Base-by-base conservation (phyloP, 2,113 vertebrate genomes). In the Daboia siamensis region DNA sequence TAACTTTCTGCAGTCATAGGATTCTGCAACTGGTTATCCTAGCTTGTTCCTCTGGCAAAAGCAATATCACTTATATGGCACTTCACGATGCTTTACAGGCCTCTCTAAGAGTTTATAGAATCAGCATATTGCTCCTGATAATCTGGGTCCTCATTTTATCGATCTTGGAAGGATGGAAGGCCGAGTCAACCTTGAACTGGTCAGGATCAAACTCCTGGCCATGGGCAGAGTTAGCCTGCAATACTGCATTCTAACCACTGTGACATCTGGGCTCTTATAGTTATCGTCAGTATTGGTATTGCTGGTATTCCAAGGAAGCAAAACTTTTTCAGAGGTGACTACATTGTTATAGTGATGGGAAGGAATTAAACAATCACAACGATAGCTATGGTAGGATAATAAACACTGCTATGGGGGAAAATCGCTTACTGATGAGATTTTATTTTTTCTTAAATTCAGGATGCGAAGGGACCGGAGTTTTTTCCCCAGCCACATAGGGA, bases 401-500 rank as follows among this genome's bases (percentile, higher is more conserved):
- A 94, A 26, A 51, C 46, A 54, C 51, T 61, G 55, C 87, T 59
- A 4, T 24, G 69, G 29, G 2, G 57, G 54, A 1, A 0, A 69
- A 85, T 33, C 52, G 97, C 98, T 97, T 95, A 98, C 98, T 46
- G 98, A 98, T 74, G 97, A 98, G 90, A 99, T 95, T 93, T 97
- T 97, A 92, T 98, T 98, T 91, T 95, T 95, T 94, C 96, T 97
- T 94, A 98, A 93, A 91, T 98, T 97, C 15, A 98, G 97, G 88
- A 95, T 93, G 21, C 92, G 97, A 33, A 99, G 97, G 57, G 97
- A 98, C 92, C 95, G 96, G 91, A 99, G 95, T 51, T 98, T 98
- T 96, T 98, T 98, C 51, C 97, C 97, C n/a, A 98, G 54, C 98
- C 98, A 99, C 26, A 88, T 10, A 44, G 98, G 98, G 84, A 99